These are phyloP conservation scores for Amazonetta brasiliensis DNA, from an alignment of 2,797 vertebrate genomes.

Conservation along the genomic window DNA sequence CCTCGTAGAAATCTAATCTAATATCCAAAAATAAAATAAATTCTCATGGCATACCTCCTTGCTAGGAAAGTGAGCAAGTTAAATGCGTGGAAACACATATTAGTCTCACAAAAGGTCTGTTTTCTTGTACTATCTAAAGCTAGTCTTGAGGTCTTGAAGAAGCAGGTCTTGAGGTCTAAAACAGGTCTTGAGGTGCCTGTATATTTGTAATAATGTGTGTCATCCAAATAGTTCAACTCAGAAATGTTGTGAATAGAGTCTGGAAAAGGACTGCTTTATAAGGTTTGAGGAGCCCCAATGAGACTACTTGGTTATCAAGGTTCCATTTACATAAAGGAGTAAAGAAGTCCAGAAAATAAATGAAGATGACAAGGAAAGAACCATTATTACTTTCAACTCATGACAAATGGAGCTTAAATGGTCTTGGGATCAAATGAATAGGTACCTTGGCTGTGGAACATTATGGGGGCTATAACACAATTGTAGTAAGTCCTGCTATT, in stretches of 20 bases:
- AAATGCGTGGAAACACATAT: not conserved
- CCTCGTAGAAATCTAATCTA: not conserved
- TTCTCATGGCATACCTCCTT: not conserved
- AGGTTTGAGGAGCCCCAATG: not conserved
- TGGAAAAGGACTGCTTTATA: not conserved
- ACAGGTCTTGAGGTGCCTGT: not conserved
- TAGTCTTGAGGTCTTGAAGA: too few relatives aligned
- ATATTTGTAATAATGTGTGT: not conserved
- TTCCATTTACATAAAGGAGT: not conserved
- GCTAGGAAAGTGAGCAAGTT: not conserved
- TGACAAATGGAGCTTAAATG: not conserved
- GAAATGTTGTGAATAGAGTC: not conserved
- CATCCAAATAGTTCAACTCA: not conserved
- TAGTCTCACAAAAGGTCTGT: not conserved
- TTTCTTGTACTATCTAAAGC: not conserved
- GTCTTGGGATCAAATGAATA: not conserved
- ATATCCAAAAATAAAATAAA: not conserved
- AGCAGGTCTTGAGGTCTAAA: not conserved
- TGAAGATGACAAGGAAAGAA: not conserved
- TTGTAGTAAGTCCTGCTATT: not conserved
- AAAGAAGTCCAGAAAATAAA: not conserved
- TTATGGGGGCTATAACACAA: not conserved
- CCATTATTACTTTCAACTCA: not conserved
- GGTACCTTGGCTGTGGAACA: not conserved
- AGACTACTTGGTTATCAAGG: not conserved